A percentile compares a stretch with the other conserved stretches of the same genome.
These are phyloP conservation scores for Alviniconcha strummeri DNA, from an alignment of 2,888 invertebrate genomes.

Conservation along the genomic window DNA sequence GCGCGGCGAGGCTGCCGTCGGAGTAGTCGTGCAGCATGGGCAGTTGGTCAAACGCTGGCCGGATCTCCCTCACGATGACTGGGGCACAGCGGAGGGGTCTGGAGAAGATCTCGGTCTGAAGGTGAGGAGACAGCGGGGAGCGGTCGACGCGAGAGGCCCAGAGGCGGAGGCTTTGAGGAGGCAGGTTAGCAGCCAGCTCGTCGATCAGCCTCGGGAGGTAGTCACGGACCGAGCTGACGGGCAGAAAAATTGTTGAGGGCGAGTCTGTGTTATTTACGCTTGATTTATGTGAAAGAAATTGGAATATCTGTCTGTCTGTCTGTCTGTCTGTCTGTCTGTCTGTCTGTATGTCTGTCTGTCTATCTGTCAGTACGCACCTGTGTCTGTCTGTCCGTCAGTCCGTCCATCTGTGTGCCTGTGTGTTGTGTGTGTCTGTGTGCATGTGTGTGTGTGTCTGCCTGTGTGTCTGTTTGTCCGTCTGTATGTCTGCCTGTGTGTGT, in stretches of 20 bases:
- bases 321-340: background rate
- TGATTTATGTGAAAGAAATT: background rate
- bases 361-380: background rate
- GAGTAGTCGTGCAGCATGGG: background rate
- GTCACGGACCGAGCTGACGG: background rate
- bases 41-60: background rate
- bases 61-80: background rate
- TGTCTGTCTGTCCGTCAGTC: no score
- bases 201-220: background rate
- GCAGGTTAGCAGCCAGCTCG: background rate
- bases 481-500: background rate
- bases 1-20: background rate
- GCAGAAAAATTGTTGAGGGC: background rate
- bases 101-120: background rate
- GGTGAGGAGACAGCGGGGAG: background rate
- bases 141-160: background rate
- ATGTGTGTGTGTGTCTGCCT: background rate
- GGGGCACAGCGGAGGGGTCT: slow-evolving; percentile 8
- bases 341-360: background rate
- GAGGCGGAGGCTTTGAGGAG: background rate
- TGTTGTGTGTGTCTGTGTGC: background rate
- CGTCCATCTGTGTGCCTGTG: background rate
- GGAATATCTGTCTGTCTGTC: background rate
- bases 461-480: background rate
- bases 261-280: background rate